Evolutionary conservation across 2,797 vertebrate genomes (phyloP), one percentile per base, ranked within the genome.

Genomic region (Oophaga sylvatica): DNA sequence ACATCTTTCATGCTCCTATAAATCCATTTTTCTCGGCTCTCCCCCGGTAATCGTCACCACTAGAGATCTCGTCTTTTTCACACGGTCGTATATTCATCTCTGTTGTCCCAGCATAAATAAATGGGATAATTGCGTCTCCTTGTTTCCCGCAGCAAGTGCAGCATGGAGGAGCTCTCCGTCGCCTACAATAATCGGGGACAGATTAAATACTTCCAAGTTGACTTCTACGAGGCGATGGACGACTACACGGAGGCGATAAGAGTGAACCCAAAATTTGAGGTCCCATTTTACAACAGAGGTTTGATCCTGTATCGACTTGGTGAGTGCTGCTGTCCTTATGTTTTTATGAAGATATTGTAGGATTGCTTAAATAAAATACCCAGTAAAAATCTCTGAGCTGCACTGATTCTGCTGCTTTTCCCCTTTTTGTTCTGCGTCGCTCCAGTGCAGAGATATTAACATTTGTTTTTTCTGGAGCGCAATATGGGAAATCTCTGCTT

Each of bases 281-380:
- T 97, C 3, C 95, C 98, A 0, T 96, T 96, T 92, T 99, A 99
- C 94, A 99, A 99, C 95, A 94, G 98, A 91, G 98, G 98, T 75
- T 92, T 99, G 85, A 93, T 99, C 83, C 90, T 90, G 9, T 99
- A 99, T 56, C 95, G 98, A 90, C 94, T 99, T 83, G 98, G 98
- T 98, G 95, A 94, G 95, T 65, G 48, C 8, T 29, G 6, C 35
- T 56, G n/a, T 31, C 16, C 35, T 22, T 29, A 6, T 29, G 3
- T 26, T 67, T 12, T 67, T 29, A 29, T 26, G 12, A 68, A 68
- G 65, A 26, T 68, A 29, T 3, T 29, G 12, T 26, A 29, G 65
- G 65, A 68, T 53, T 53, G 8, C 11, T 53, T 1, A 53, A 53
- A 53, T 8, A 9, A 53, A 53, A 5, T 9, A 53, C 48, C 8